Evolutionary conservation across 1,140 invertebrate species (phyloP), one percentile per base, ranked within the genome.

Genomic region (Whitmania pigra): DNA sequence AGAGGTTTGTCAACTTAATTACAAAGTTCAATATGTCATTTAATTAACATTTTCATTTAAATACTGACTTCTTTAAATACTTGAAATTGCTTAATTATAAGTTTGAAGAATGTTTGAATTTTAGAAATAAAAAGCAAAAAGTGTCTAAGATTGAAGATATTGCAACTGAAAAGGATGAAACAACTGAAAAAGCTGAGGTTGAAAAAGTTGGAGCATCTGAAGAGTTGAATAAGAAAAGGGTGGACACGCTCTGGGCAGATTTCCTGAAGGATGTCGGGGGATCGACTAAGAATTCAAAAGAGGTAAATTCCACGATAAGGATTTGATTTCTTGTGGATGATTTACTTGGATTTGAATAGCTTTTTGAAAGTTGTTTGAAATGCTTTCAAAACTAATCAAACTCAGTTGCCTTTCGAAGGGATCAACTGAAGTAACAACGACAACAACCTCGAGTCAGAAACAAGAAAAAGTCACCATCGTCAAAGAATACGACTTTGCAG

Each of bases 241-340:
- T 75, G 40, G 78, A 82, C 74, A 76, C 77, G 53, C 71, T 80
- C n/a, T 81, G 80, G 80, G 75, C 78, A 20, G 80, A 77, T 73
- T 81, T 81, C 74, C 68, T 79, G 69, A 75, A 77, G 49, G 80
- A 80, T 73, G 78, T 80, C 25, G 78, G 79, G 69, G 78, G 77
- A 67, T 49, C 68, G 7, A 69, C 69, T 69, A 70, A 76, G 13
- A 77, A 77, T 73, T 53, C 73, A 29, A 76, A 75, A 70, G 29
- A 63, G 22, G 57, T 25, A 18, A 53, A 43, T n/a, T n/a, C n/a
- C n/a, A n/a, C n/a, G 25, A 67, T 73, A 1, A 17, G 71, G n/a
- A 55, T 66, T 66, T 60, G 40, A 75, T 22, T 53, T 57, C 29
- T 29, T 63, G 40, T 68, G 66, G 27, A 60, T 25, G 11, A 69